phyloP scores from a whole-genome alignment of 2,113 vertebrate genomes.

The Syngnathus floridae region DNA sequence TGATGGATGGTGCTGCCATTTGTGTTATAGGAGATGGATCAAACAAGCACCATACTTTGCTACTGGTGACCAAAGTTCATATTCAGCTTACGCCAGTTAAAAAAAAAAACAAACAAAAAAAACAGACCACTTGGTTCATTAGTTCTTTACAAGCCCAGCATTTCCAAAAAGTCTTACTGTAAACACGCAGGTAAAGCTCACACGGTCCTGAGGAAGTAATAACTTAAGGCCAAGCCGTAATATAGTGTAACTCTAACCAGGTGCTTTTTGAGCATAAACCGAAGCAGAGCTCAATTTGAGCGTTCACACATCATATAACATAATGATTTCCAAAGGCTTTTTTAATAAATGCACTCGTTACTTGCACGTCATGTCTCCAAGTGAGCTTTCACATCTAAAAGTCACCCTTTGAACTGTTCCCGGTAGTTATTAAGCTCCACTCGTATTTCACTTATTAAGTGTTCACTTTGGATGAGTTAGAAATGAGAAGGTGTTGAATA shows the following conservation, averaged over 20 bases:
- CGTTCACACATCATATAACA: slow-evolving; percentile 7
- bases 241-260: slow-evolving; percentile 1
- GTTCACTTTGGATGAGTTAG: not conserved
- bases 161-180: not conserved
- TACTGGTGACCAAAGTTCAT: not conserved
- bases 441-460: slow-evolving; percentile 3
- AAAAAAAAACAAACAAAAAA: not conserved
- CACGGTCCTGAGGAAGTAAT: slow-evolving; percentile 2
- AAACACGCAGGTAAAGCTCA: not conserved
- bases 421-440: not conserved
- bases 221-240: slow-evolving; percentile 2
- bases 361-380: not conserved
- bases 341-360: slow-evolving; percentile 4
- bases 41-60: not conserved
- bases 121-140: not conserved
- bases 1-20: not conserved
- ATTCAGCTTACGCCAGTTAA: not conserved
- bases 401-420: not conserved
- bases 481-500: slow-evolving; percentile 24
- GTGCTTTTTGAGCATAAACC: slow-evolving; percentile 2
- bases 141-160: not conserved
- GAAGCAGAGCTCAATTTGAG: slow-evolving; percentile 5
- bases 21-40: not conserved
- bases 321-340: slow-evolving; percentile 2
- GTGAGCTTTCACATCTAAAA: not conserved